Base-by-base conservation (phyloP, 1,140 invertebrate genomes). In the Cydia pomonella region DNA sequence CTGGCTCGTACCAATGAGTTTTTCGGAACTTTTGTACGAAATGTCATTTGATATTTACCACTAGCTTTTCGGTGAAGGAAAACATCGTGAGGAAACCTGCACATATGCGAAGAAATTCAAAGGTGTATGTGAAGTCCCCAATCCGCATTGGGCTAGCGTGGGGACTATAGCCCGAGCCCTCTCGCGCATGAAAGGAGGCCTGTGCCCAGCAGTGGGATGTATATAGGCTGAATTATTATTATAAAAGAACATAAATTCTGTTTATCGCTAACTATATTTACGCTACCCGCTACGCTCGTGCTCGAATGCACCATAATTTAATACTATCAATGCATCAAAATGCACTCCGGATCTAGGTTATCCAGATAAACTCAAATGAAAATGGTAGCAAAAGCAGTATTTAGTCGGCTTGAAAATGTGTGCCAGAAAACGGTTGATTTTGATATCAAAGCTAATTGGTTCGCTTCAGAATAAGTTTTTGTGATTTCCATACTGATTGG, bases 291-390 rank as follows among this genome's bases (percentile, higher is more conserved):
- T 66, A 5, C 63, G 63, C 63, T 66, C 63, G 27, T 66, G 63
- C 16, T 12, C 13, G 12, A 33, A 16, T 33, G 27, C 63, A 33
- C 63, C 63, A 29, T 66, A 29, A 66, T 23, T 59, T 21, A 33
- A 29, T 29, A 29, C n/a, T 66, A 66, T 66, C 63, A 66, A 27
- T 66, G 63, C 63, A 66, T 66, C 63, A 66, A 66, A 25, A 66
- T 66, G 63, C 27, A 66, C 63, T 63, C 62, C 16, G 63, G 63
- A 66, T 16, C 63, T 33, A 16, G 63, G 63, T 66, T 66, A 59
- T 53, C 53, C 9, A 29, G 63, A 66, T 66, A 66, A 66, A n/a
- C 63, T 66, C 12, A 66, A 59, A 66, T 66, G 63, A 66, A 66
- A 66, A 66, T 33, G 63, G 25, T 66, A 27, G 25, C 25, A 33